Evolutionary conservation across 2,797 vertebrate species (phyloP), one percentile per base, ranked within the genome.

Genomic region (Sciurus carolinensis): DNA sequence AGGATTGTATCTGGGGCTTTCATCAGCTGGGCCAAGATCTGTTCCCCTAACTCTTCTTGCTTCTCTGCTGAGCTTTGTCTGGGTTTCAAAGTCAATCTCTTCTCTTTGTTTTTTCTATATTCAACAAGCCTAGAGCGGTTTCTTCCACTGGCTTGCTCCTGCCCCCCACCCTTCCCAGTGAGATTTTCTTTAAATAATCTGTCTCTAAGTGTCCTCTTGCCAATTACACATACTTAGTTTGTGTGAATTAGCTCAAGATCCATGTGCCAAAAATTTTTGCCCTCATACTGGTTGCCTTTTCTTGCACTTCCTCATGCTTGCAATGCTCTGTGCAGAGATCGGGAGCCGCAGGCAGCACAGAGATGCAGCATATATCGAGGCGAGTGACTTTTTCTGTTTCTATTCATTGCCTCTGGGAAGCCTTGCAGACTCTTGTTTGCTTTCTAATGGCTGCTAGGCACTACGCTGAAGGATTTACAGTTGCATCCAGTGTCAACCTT

Each of bases 381-480:
- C 54, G 76, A 90, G 69, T 87, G 64, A 47, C 86, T 90, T 91
- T 24, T 90, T 85, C 87, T 96, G 24, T 94, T 94, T 95, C 52
- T 93, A 50, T 94, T 96, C 91, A 67, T 97, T 26, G 28, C 93
- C 90, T 81, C 77, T 75, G 89, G 47, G 86, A 91, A 97, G 42
- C 39, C 95, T 89, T 90, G 69, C 71, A 59, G 17, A 90, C 64
- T 94, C 59, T 20, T 87, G 54, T 90, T 89, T 90, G 80, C 87
- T 93, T 96, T 93, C 52, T 80, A 42, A 47, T 75, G 77, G 57
- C 79, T 64, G 81, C 89, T 86, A 67, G 54, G 77, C 42, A 14
- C 76, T 85, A 72, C 57, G 47, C 90, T 96, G 95, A 97, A 97
- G 85, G 95, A 93, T 92, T 90, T 91, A 87, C 90, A 93, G 85